Evolutionary conservation across 2,888 invertebrate genomes (phyloP).

Genomic region (Galerucella pusilla): DNA sequence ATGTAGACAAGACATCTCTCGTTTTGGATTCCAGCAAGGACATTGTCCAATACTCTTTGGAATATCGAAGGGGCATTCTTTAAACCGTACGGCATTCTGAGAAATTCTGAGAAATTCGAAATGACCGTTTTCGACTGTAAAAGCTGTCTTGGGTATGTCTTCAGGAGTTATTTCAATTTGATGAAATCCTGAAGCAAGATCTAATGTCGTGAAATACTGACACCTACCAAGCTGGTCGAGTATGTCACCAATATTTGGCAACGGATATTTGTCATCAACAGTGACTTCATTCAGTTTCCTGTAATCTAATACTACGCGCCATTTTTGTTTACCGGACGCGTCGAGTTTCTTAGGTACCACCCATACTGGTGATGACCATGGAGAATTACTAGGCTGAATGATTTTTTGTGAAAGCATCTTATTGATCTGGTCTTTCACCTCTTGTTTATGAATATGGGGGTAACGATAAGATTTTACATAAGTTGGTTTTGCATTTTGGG

Average conservation of each 20-base stretch:
- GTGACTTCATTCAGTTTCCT: not conserved
- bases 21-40: no score
- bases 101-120: no score
- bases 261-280: slow-evolving; percentile 13
- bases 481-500: slow-evolving; percentile 1
- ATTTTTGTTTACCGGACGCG: slow-evolving; percentile 21
- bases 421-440: not conserved
- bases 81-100: no score
- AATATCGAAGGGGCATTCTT: no score
- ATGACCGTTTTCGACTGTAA: no score
- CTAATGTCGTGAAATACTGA: slow-evolving; percentile 24
- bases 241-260: slow-evolving; percentile 23
- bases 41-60: no score
- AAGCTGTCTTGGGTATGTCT: no score
- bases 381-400: no score
- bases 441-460: slow-evolving; percentile 26
- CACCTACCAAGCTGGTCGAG: slow-evolving; percentile 20
- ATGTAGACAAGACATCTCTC: no score
- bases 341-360: slow-evolving; percentile 19
- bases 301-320: slow-evolving; percentile 17
- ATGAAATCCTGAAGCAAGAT: slow-evolving; percentile 28
- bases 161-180: slow-evolving; percentile 14
- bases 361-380: no score
- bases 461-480: slow-evolving; percentile 22
- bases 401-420: no score